Percentiles rank a stretch among this genome's conserved stretches.
phyloP scores from a whole-genome alignment of 2,113 vertebrate genomes.

The Pseudonaja textilis region DNA sequence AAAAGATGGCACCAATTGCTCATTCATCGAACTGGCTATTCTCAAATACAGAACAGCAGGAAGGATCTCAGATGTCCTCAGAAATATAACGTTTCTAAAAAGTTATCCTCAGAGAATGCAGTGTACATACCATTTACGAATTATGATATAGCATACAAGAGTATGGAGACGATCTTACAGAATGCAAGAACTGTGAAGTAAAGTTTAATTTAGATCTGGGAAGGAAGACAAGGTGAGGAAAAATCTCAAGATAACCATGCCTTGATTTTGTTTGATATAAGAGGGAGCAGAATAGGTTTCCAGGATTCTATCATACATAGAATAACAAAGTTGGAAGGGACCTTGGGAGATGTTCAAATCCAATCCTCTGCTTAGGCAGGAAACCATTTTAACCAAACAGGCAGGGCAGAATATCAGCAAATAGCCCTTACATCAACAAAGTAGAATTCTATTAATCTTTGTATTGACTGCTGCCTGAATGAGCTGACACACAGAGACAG shows the following conservation, averaged over 20 bases:
- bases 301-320: not conserved
- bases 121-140: not conserved
- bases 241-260: not conserved
- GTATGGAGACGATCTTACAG: not conserved
- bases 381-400: too few relatives aligned
- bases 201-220: not conserved
- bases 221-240: not conserved
- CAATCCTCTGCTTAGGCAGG: too few relatives aligned
- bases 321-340: too few relatives aligned
- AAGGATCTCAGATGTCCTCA: not conserved
- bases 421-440: not conserved
- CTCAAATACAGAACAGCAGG: not conserved
- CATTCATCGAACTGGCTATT: not conserved
- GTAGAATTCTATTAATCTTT: not conserved
- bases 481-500: fast-evolving
- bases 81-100: not conserved
- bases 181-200: not conserved
- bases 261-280: not conserved
- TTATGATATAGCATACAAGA: not conserved
- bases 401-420: too few relatives aligned
- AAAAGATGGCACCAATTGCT: not conserved
- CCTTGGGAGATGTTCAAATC: too few relatives aligned
- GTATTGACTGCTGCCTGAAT: not conserved
- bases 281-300: not conserved
- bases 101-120: not conserved